phyloP scores from a whole-genome alignment of 1,140 invertebrate species.

The Chrysopa pallens region DNA sequence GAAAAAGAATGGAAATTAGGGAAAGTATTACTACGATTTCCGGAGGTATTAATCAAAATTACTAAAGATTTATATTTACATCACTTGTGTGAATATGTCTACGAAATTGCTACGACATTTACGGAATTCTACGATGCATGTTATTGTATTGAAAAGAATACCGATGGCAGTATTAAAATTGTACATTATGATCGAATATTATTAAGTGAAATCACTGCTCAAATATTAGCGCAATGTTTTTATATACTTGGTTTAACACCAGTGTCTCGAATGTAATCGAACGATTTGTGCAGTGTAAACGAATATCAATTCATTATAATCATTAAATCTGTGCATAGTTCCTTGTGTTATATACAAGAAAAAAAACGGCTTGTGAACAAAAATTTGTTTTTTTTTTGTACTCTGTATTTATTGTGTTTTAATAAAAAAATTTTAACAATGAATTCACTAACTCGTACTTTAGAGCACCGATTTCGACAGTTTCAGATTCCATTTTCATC shows the following conservation, averaged over 20 bases:
- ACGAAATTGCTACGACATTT: slow-evolving; percentile 83
- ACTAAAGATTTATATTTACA: slow-evolving; percentile 75
- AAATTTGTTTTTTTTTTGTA: no score
- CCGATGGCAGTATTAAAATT: slow-evolving; percentile 55
- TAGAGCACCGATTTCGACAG: no score
- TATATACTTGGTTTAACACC: slow-evolving; percentile 83
- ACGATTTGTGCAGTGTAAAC: no score
- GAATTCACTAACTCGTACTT: no score
- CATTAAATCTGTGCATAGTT: no score
- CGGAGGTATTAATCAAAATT: slow-evolving; percentile 74
- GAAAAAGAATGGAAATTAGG: slow-evolving; percentile 90
- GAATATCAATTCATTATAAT: no score
- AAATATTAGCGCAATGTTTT: slow-evolving; percentile 73
- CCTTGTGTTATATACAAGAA: no score
- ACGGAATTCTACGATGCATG: slow-evolving; percentile 96
- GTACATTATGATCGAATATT: slow-evolving; percentile 77
- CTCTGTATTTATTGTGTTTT: no score
- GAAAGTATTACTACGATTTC: slow-evolving; percentile 70
- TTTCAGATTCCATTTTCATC: no score
- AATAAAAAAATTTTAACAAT: no score
- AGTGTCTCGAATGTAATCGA: slow-evolving; percentile 68
- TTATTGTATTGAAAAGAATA: slow-evolving; percentile 91
- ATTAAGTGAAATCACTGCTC: slow-evolving; percentile 82
- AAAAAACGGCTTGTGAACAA: no score
- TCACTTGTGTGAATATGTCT: slow-evolving; percentile 87